Base-by-base conservation (phyloP, 2,113 vertebrate species). In the Labeo rohita region DNA sequence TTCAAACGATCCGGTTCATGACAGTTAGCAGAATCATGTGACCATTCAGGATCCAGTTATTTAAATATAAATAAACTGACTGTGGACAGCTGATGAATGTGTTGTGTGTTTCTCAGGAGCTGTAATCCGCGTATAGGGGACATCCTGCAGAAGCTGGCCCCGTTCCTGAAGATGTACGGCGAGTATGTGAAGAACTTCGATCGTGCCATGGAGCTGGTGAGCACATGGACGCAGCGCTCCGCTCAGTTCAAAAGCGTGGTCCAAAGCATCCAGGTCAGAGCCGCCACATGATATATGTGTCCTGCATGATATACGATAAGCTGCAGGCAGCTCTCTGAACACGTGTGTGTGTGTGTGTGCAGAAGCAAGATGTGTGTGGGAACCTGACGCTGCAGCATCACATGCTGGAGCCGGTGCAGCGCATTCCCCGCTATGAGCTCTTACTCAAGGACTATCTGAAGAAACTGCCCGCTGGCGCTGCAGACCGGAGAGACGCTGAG, bases 141-240 rank as follows among this genome's bases (percentile, higher is more conserved):
- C 83, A 99, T 99, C 91, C 95, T 99, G 10, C 98, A 99, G 93
- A 99, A 99, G 89, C 94, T 99, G 74, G 98, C 98, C 85, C 98
- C 98, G 0, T 99, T 99, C 87, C 95, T 99, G 93, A 99, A 99
- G 93, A 99, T 99, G 98, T 99, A 99, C 2, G 98, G 98, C 36
- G 98, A 99, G 88, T 99, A 99, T 0, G 96, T 99, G 36, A 99
- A 99, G 95, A 99, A 99, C 92, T 99, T 99, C 3, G 98, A 99
- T 91, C 94, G 96, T 61, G 96, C 98, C 0, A 95, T 98, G 96
- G 97, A 97, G 84, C 90, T 99, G 89, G 97, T 99, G 88, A 98
- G 96, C 92, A 95, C 96, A 0, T 98, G 96, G 94, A 97, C 95
- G 10, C 97, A 98, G 91, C 93, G 97, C 15, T 98, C 98, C 0